Evolutionary conservation across 2,113 vertebrate species (phyloP), one percentile per base, ranked within the genome.

Genomic region (Andinoacara biseriatus): DNA sequence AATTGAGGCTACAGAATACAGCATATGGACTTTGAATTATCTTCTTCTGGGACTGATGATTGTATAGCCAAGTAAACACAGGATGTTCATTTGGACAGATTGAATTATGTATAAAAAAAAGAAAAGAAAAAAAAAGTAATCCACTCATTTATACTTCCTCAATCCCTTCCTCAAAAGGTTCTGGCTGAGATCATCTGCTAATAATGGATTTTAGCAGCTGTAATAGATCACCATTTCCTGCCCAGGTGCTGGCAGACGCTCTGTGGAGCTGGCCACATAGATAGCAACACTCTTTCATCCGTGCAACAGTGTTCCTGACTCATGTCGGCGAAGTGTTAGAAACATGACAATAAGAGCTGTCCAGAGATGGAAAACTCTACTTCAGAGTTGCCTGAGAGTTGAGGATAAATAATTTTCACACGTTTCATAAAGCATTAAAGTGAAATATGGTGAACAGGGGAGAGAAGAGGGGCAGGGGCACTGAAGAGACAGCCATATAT

Each of bases 381-480:
- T 61, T 80, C 63, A 49, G 43, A 20, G 20, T 67, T 57, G 60
- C 46, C 49, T 57, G 38, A 80, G 69, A 78, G 61, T 80, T 26
- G 62, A 24, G n/a, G 60, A 80, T 91, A 89, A 93, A 93, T 94
- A 24, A 91, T 91, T 91, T 94, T 94, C 90, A 93, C 92, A 85
- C 83, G 5, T 92, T 87, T 80, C 52, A 83, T 75, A 84, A 92
- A 89, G 58, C 17, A 78, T 87, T 87, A 58, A 35, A 43, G 38
- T 93, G 90, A 95, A 89, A 92, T 92, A 94, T 52, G 81, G 61
- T 58, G 40, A 81, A 58, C 57, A 60, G 18, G 52, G 22, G 57
- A 81, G 46, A 43, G 76, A 52, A 72, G 40, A 43, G 38, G 52
- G 85, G 63, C 22, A 52, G 29, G 35, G 46, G 85, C 57, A 85